Conservation (phyloP, 2,888 invertebrate genomes). For the Melangyna quadrimaculata region DNA sequence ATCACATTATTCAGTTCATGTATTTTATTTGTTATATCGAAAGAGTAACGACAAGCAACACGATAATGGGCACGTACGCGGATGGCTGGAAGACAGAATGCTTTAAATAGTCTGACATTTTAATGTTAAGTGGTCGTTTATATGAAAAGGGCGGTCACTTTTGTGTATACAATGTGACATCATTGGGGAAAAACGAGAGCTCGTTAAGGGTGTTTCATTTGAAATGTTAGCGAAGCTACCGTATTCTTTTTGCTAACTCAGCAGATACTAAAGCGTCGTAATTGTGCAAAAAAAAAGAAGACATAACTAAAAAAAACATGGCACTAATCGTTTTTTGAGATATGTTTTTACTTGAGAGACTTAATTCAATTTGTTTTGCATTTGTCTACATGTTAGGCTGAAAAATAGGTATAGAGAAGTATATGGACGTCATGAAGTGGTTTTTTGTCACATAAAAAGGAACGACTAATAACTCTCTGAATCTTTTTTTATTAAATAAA, state of each 20-base stretch:
- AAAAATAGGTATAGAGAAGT: background rate
- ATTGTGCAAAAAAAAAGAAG: background rate
- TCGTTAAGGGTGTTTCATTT: slow-evolving; percentile 9
- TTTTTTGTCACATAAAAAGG: background rate
- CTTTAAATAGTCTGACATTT: slow-evolving; percentile 36
- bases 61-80: background rate
- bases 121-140: slow-evolving; percentile 29
- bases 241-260: background rate
- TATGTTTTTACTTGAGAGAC: background rate
- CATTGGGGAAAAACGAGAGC: slow-evolving; percentile 15
- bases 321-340: slow-evolving; percentile 1
- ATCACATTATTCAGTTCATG: slow-evolving; percentile 28
- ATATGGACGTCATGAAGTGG: background rate
- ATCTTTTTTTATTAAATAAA: background rate
- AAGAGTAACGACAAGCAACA: background rate
- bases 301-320: background rate
- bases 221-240: slow-evolving; percentile 8
- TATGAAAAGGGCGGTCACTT: slow-evolving; percentile 23
- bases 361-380: slow-evolving; percentile 39
- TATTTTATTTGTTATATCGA: background rate
- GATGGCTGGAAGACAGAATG: background rate
- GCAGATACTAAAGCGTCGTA: slow-evolving; percentile 1
- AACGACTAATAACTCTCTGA: background rate
- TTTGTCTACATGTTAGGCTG: slow-evolving; percentile 11
- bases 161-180: slow-evolving; percentile 20